Evolutionary conservation across 92 coral and sea anemone genomes (phyloP).

Genomic region (Epizoanthus fatuus): DNA sequence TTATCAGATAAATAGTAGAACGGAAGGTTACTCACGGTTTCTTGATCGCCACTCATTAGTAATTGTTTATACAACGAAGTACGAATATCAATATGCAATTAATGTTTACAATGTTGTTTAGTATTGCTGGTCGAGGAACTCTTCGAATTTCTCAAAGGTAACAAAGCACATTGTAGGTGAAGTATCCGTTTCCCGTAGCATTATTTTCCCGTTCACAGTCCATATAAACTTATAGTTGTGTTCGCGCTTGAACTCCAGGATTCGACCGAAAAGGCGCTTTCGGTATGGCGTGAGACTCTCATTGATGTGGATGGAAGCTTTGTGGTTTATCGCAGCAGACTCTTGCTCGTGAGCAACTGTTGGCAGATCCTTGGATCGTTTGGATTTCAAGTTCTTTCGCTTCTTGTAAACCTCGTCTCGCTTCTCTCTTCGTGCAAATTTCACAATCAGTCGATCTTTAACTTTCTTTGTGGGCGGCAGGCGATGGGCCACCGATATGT

Average conservation of each 20-base stretch:
- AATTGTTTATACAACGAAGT: neutral
- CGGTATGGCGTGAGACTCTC: slow-evolving; percentile 52
- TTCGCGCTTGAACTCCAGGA: slow-evolving; percentile 37
- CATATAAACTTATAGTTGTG: slow-evolving; percentile 48
- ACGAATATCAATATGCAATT: neutral
- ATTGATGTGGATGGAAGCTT: slow-evolving; percentile 54
- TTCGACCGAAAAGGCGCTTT: slow-evolving; percentile 48
- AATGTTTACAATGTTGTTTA: slow-evolving; percentile 18
- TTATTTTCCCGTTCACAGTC: slow-evolving; percentile 58
- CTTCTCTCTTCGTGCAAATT: slow-evolving; percentile 55
- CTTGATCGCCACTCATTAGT: slow-evolving; percentile 37
- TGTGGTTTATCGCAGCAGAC: too few species aligned
- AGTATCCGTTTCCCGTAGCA: slow-evolving; percentile 52
- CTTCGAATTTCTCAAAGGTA: slow-evolving; percentile 45
- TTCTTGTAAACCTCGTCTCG: slow-evolving; percentile 48
- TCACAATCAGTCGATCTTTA: slow-evolving; percentile 65
- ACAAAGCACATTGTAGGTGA: slow-evolving; percentile 31
- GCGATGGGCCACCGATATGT: too few species aligned
- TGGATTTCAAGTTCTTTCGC: slow-evolving; percentile 51
- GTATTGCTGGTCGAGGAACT: slow-evolving; percentile 40
- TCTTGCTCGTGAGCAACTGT: too few species aligned
- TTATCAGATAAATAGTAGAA: slow-evolving; percentile 46
- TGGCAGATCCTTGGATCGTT: slow-evolving; percentile 45
- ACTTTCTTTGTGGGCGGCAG: slow-evolving; percentile 58
- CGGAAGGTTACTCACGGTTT: slow-evolving; percentile 44